Evolutionary conservation across 2,888 invertebrate species (phyloP).

Genomic region (Drosophila multiciliata): DNA sequence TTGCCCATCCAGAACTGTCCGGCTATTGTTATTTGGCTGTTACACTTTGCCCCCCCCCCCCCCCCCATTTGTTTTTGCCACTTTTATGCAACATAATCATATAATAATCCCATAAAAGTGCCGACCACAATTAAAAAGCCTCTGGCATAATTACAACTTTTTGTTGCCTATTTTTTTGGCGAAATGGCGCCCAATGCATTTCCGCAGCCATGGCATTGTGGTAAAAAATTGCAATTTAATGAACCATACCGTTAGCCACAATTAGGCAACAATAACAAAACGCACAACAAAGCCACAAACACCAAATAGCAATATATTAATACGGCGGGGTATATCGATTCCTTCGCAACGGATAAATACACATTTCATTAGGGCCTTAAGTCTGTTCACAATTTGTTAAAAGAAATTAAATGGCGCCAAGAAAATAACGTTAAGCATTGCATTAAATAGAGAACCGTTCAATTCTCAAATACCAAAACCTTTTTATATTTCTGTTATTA

Average conservation of each 20-base stretch:
- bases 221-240: slow-evolving; percentile 72
- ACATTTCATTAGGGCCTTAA: background rate
- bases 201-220: slow-evolving; percentile 44
- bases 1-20: slow-evolving; percentile 5
- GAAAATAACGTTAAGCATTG: background rate
- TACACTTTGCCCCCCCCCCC: background rate
- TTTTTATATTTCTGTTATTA: background rate
- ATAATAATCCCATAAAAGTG: slow-evolving; percentile 76
- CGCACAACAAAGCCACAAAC: slow-evolving; percentile 11
- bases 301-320: background rate
- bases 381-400: background rate
- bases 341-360: background rate
- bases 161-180: slow-evolving; percentile 54
- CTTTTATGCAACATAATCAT: slow-evolving; percentile 63
- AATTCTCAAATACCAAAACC: background rate
- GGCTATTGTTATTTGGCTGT: slow-evolving; percentile 34
- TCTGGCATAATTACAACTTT: slow-evolving; percentile 49
- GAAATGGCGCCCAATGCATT: slow-evolving; percentile 57
- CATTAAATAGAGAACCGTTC: background rate
- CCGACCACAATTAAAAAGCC: slow-evolving; percentile 72
- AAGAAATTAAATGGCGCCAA: background rate
- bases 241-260: slow-evolving; percentile 71
- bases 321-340: slow-evolving; percentile 11
- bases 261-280: slow-evolving; percentile 63
- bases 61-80: background rate